Percentiles rank a stretch among this genome's conserved stretches.
These are phyloP conservation scores for Diaperis boleti DNA, from an alignment of 2,888 invertebrate species.

Conservation along the genomic window DNA sequence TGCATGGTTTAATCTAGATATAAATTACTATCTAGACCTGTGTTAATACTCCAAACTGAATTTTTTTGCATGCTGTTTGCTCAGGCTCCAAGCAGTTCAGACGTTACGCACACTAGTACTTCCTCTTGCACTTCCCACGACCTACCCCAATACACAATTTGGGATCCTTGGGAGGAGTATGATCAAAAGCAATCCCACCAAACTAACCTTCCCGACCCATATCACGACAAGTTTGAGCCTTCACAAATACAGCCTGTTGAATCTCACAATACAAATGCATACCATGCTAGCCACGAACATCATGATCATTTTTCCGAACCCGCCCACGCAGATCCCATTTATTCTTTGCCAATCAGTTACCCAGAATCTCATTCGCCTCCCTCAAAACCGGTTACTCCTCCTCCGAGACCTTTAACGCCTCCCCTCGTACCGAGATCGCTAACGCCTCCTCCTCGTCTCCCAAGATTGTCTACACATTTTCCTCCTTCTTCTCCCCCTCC, in stretches of 20 bases:
- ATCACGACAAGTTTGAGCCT: conserved; percentile 27
- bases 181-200: conserved; percentile 55
- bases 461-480: background rate
- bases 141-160: conserved; percentile 51
- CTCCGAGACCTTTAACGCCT: background rate
- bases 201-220: too few species aligned
- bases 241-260: conserved; percentile 53
- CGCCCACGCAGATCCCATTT: background rate
- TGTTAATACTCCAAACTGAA: conserved; percentile 54
- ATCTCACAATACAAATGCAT: conserved; percentile 62
- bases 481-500: conserved; percentile 22
- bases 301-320: conserved; percentile 16
- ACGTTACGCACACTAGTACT: conserved; percentile 47
- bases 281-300: conserved; percentile 49
- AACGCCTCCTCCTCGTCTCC: too few species aligned
- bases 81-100: conserved; percentile 56
- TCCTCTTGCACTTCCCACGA: conserved; percentile 24
- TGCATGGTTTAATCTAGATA: conserved; percentile 47
- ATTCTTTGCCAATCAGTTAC: background rate
- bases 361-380: background rate
- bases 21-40: conserved; percentile 44
- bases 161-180: conserved; percentile 84
- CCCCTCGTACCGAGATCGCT: too few species aligned
- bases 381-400: background rate
- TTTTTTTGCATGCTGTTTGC: conserved; percentile 64